phyloP scores from a whole-genome alignment of 2,888 invertebrate genomes.

The Nomada flava region DNA sequence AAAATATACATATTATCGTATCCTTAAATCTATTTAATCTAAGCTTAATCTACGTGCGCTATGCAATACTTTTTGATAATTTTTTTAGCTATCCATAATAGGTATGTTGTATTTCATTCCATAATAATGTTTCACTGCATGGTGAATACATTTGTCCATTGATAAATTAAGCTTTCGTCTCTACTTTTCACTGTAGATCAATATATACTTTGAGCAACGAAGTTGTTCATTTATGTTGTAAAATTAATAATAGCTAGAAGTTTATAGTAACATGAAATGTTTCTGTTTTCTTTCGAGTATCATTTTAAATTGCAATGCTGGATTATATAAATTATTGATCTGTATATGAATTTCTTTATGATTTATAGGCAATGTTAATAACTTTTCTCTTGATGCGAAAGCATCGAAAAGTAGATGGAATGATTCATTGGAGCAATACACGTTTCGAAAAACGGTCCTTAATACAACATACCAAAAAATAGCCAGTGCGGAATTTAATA shows the following conservation, averaged over 20 bases:
- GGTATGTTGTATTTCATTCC: background rate
- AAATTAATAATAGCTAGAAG: background rate
- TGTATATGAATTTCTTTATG: background rate
- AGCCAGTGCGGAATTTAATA: background rate
- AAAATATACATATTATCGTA: background rate
- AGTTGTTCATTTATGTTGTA: background rate
- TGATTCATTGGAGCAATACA: background rate
- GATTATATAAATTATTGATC: background rate
- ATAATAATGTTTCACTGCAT: background rate
- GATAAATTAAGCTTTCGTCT: background rate
- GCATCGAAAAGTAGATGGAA: background rate
- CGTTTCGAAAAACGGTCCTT: no score
- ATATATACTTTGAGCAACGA: background rate
- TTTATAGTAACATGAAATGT: background rate
- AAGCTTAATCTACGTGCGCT: slow-evolving; percentile 26
- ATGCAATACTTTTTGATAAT: slow-evolving; percentile 34
- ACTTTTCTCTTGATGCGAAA: background rate
- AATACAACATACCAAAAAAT: background rate
- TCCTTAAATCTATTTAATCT: background rate
- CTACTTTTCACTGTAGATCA: background rate
- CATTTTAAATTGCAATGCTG: background rate
- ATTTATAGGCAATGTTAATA: background rate
- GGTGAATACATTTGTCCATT: background rate
- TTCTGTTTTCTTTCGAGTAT: background rate
- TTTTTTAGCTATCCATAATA: slow-evolving; percentile 21